Evolutionary conservation across 1,140 invertebrate species (phyloP).

Genomic region (Eubasilissa regina): DNA sequence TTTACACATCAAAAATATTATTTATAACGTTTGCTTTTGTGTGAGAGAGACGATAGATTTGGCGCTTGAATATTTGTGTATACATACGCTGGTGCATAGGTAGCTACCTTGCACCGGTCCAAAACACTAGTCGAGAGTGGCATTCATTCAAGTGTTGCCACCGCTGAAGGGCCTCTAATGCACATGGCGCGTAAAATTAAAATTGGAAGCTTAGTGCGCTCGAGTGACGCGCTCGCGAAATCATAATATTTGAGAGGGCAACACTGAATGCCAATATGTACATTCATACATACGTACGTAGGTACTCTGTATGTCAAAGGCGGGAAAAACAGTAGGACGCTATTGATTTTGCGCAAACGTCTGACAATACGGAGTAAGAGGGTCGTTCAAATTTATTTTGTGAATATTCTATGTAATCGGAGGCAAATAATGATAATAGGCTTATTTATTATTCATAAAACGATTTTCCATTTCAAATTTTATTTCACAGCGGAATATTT

Average conservation of each 20-base stretch:
- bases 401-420: slow-evolving; percentile 47
- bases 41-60: too few species aligned
- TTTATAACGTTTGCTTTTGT: too few species aligned
- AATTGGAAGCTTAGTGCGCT: slow-evolving; percentile 53
- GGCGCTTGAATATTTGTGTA: too few species aligned
- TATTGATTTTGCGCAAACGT: slow-evolving; percentile 50
- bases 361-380: slow-evolving; percentile 45
- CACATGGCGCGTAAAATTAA: slow-evolving; percentile 59
- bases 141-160: slow-evolving; percentile 51
- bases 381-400: slow-evolving; percentile 50
- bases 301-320: slow-evolving; percentile 25
- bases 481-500: slow-evolving; percentile 11
- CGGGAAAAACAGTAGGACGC: slow-evolving; percentile 37
- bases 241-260: slow-evolving; percentile 39
- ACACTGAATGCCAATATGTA: slow-evolving; percentile 6
- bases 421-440: slow-evolving; percentile 46
- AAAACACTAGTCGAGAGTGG: slow-evolving; percentile 6
- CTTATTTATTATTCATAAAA: slow-evolving; percentile 43
- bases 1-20: too few species aligned
- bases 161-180: slow-evolving; percentile 43
- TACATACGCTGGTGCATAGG: too few species aligned
- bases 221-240: slow-evolving; percentile 37
- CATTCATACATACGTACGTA: background rate
- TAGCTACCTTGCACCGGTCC: background rate
- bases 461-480: slow-evolving; percentile 40